A percentile compares a stretch with the other conserved stretches of the same genome.
Evolutionary conservation across 1,140 invertebrate species (phyloP).

Genomic region (Drosophila bocki): DNA sequence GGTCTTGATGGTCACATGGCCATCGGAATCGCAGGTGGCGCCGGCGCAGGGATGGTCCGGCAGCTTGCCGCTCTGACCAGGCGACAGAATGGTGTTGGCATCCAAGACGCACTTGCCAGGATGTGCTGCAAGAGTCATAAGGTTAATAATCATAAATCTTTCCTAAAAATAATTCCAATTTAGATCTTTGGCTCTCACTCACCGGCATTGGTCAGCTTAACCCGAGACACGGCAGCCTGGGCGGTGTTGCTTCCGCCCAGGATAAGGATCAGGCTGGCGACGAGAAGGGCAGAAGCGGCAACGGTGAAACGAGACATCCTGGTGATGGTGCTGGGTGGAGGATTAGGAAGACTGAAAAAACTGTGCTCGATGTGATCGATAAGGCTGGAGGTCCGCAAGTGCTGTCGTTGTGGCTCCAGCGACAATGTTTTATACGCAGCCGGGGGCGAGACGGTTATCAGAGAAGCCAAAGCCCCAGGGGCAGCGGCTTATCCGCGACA

Average conservation of each 20-base stretch:
- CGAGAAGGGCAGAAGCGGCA: conserved; percentile 31
- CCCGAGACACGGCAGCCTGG: conserved; percentile 59
- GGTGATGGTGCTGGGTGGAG: background rate
- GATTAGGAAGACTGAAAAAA: background rate
- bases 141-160: background rate
- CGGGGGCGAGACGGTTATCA: conserved; percentile 37
- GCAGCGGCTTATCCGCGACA: conserved; percentile 64
- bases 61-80: conserved; percentile 66
- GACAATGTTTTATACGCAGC: conserved; percentile 66
- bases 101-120: conserved; percentile 75
- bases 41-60: conserved; percentile 72
- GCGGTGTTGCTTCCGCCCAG: conserved; percentile 15
- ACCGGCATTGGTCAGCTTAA: conserved; percentile 63
- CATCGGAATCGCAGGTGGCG: conserved; percentile 56
- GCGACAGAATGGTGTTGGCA: conserved; percentile 55
- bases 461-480: conserved; percentile 38
- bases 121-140: conserved; percentile 34
- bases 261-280: conserved; percentile 29
- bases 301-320: conserved; percentile 50
- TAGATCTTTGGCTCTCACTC: conserved; percentile 19
- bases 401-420: conserved; percentile 37
- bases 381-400: conserved; percentile 53
- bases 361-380: conserved; percentile 25
- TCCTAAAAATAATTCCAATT: background rate
- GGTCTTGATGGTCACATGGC: conserved; percentile 62